Conservation (phyloP, 2,888 invertebrate species). For the Sialis fuliginosa region DNA sequence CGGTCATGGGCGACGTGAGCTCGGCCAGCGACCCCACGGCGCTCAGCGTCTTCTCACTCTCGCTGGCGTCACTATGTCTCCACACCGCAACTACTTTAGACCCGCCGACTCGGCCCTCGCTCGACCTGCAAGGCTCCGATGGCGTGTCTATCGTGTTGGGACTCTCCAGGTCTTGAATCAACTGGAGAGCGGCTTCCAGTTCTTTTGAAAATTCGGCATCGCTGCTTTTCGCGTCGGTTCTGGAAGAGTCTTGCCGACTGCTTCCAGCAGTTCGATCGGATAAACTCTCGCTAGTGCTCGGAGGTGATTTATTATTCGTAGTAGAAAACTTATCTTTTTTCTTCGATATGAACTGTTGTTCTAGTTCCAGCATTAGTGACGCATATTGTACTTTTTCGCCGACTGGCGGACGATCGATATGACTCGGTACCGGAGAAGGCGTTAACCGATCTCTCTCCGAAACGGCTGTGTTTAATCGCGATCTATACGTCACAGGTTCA, state of each 20-base stretch:
- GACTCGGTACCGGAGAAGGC: slow-evolving; percentile 15
- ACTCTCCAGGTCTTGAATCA: slow-evolving; percentile 30
- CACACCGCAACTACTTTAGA: slow-evolving; percentile 20
- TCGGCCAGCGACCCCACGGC: slow-evolving; percentile 24
- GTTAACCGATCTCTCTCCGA: slow-evolving; percentile 20
- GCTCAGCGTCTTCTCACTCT: slow-evolving; percentile 25
- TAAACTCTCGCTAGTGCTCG: slow-evolving; percentile 18
- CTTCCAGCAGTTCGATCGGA: slow-evolving; percentile 19
- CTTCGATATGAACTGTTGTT: slow-evolving; percentile 25
- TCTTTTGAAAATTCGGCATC: slow-evolving; percentile 30
- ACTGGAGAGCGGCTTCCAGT: slow-evolving; percentile 28
- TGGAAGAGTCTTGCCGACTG: slow-evolving; percentile 18
- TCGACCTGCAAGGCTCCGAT: slow-evolving; percentile 20
- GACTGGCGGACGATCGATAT: slow-evolving; percentile 8
- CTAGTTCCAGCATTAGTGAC: slow-evolving; percentile 29
- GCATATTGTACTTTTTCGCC: slow-evolving; percentile 29
- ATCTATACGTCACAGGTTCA: slow-evolving; percentile 26
- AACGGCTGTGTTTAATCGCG: slow-evolving; percentile 22
- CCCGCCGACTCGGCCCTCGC: slow-evolving; percentile 9
- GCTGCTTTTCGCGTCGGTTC: slow-evolving; percentile 21
- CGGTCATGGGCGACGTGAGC: slow-evolving; percentile 20
- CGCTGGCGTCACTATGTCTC: slow-evolving; percentile 21
- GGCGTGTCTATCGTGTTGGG: slow-evolving; percentile 30
- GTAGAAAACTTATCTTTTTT: slow-evolving; percentile 19
- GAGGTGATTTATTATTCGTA: slow-evolving; percentile 15